Conservation (phyloP, 2,797 vertebrate genomes). For the Rhynchotus rufescens region DNA sequence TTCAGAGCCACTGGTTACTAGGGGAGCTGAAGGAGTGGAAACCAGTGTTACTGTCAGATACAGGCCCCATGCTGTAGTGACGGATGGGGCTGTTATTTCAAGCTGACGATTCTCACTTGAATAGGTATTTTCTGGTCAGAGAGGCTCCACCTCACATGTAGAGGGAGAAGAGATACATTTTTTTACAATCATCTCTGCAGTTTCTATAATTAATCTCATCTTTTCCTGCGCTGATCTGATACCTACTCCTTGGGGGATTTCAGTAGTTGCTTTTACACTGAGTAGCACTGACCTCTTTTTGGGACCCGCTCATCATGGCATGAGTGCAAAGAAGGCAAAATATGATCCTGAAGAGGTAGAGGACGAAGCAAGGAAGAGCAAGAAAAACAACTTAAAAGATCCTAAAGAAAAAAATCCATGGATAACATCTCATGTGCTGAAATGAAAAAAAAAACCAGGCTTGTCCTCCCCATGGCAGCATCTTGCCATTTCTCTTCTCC, state of each 20-base stretch:
- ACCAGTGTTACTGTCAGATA: neutral
- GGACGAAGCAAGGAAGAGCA: neutral
- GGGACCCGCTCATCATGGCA: neutral
- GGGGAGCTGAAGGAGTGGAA: neutral
- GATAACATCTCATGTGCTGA: neutral
- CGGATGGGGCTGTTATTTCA: neutral
- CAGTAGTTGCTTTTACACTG: neutral
- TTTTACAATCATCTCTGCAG: conserved; percentile 3
- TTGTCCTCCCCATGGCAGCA: neutral
- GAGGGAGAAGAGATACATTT: neutral
- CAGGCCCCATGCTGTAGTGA: neutral
- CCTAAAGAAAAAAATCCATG: neutral
- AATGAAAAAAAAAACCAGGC: conserved; percentile 10
- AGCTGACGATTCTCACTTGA: neutral
- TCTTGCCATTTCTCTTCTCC: neutral
- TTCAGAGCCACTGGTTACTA: neutral
- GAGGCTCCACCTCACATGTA: neutral
- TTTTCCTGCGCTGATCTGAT: neutral
- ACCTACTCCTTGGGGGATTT: neutral
- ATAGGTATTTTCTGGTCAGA: neutral
- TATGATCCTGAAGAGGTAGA: neutral
- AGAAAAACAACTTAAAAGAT: conserved; percentile 13
- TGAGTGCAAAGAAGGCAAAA: neutral
- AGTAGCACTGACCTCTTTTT: neutral
- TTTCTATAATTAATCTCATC: neutral